phyloP scores from a whole-genome alignment of 1,140 invertebrate species.

The Calephelis nemesis region DNA sequence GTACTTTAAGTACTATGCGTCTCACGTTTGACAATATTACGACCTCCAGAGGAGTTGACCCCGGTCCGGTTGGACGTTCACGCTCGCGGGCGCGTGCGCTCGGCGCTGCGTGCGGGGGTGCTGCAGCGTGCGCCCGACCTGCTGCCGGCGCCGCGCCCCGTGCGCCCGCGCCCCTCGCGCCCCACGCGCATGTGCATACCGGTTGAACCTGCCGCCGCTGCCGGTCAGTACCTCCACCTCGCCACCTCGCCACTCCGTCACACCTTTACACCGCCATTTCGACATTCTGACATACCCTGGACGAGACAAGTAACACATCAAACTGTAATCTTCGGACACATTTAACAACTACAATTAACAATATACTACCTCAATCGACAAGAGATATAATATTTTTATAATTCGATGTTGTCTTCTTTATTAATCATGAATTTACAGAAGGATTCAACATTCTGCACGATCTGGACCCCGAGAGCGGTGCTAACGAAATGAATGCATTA shows the following conservation, averaged over 20 bases:
- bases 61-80: conserved; percentile 43
- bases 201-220: conserved; percentile 66
- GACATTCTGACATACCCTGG: too few relatives aligned
- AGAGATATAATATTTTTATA: too few relatives aligned
- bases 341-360: too few relatives aligned
- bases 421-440: conserved; percentile 36
- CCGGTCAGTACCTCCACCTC: conserved; percentile 34
- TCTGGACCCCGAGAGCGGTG: conserved; percentile 59
- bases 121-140: conserved; percentile 42
- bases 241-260: neutral
- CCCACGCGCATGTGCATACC: conserved; percentile 62
- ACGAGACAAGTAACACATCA: too few relatives aligned
- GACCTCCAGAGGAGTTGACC: conserved; percentile 41
- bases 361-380: too few relatives aligned
- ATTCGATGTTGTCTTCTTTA: too few relatives aligned
- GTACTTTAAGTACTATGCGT: too few relatives aligned
- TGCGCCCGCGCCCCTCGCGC: conserved; percentile 32
- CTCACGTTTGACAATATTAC: conserved; percentile 37
- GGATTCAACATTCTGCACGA: conserved; percentile 67
- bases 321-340: neutral
- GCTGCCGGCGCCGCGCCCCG: conserved; percentile 32
- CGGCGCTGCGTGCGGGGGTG: conserved; percentile 50
- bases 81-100: conserved; percentile 40
- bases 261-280: too few relatives aligned
- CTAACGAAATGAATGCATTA: conserved; percentile 74